These are phyloP conservation scores for Sphaeridia pumilis DNA, from an alignment of 2,888 invertebrate genomes.

Conservation along the genomic window DNA sequence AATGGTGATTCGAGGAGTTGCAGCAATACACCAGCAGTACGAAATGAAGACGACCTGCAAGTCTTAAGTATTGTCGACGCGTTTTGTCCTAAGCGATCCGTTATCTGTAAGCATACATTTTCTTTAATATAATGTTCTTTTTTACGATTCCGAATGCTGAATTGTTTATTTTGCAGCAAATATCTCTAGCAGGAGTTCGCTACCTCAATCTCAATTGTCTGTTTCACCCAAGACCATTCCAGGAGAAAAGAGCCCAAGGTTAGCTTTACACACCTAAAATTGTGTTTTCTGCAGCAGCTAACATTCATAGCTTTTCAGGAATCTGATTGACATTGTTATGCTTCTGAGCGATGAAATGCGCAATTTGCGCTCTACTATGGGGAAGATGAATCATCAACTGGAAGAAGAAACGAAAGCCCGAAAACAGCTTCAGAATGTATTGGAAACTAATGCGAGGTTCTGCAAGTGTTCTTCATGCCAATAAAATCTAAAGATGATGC, in stretches of 20 bases:
- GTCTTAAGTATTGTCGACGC: conserved; percentile 31
- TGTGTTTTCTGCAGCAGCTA: conserved; percentile 1
- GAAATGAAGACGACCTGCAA: conserved; percentile 30
- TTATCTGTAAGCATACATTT: not conserved
- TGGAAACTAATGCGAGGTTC: conserved; percentile 21
- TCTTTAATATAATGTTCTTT: not conserved
- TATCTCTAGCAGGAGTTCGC: not conserved
- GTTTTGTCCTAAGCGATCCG: conserved; percentile 22
- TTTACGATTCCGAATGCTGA: not conserved
- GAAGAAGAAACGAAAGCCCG: conserved; percentile 55
- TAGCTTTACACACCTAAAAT: not conserved
- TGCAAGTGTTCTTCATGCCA: conserved; percentile 1
- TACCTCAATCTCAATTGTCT: not conserved
- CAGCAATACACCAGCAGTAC: conserved; percentile 11
- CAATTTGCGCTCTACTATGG: conserved; percentile 51
- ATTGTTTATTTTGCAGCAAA: not conserved
- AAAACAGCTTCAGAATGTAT: conserved; percentile 41
- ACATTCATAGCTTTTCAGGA: conserved; percentile 44
- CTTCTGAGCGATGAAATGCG: conserved; percentile 61
- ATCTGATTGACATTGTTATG: conserved; percentile 64
- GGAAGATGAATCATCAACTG: conserved; percentile 49
- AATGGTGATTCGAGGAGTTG: not conserved
- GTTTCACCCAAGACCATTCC: not conserved
- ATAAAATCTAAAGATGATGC: not conserved
- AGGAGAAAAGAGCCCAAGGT: not conserved